A percentile compares a stretch with the other conserved stretches of the same genome.
Evolutionary conservation across 2,888 invertebrate species (phyloP).

Genomic region (Phyllotreta cruciferae): DNA sequence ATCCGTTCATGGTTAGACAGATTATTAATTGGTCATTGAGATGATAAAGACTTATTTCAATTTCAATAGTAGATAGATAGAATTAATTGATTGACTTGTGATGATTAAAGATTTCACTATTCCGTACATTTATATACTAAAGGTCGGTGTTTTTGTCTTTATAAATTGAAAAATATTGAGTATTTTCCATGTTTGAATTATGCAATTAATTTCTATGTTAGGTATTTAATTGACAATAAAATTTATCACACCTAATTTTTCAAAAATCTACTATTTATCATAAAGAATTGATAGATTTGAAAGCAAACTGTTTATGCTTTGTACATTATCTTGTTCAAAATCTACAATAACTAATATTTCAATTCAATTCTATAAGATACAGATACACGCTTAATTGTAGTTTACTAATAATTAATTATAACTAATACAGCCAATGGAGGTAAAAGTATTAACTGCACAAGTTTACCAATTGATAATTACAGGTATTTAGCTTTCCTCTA

Average conservation of each 20-base stretch:
- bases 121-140: not conserved
- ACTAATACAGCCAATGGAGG: slow-evolving; percentile 2
- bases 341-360: slow-evolving; percentile 4
- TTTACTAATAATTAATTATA: slow-evolving; percentile 7
- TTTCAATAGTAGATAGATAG: too few species aligned
- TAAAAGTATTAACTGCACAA: slow-evolving; percentile 10
- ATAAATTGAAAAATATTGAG: not conserved
- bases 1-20: too few species aligned
- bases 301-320: too few species aligned
- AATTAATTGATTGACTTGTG: too few species aligned
- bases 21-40: too few species aligned
- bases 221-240: not conserved
- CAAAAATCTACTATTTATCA: not conserved
- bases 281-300: too few species aligned
- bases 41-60: too few species aligned
- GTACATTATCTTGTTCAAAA: not conserved
- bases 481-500: slow-evolving; percentile 11
- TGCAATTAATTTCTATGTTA: not conserved
- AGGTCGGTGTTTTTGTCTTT: not conserved
- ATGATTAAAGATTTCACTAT: not conserved
- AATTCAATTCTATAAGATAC: not conserved
- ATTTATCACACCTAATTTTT: not conserved
- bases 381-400: slow-evolving; percentile 7
- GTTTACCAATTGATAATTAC: slow-evolving; percentile 4
- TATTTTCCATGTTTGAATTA: slow-evolving; percentile 1